Base-by-base conservation (phyloP, 1,140 invertebrate genomes). In the Carcinoscorpius rotundicauda region DNA sequence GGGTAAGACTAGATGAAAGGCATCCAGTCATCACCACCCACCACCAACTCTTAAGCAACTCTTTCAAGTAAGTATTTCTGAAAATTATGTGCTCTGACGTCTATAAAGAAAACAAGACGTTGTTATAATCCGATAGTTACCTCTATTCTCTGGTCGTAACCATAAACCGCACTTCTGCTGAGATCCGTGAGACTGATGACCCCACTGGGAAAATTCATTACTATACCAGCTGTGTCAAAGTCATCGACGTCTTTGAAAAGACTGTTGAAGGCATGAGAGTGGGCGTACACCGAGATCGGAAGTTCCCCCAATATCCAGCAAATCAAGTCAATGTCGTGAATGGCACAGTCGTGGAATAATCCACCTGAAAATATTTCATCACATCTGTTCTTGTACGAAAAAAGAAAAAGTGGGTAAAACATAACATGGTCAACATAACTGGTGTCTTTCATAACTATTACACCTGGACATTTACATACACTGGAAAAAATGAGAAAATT, bases 91-190 rank as follows among this genome's bases (percentile, higher is more conserved):
- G 11, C 11, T 29, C 9, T 3, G 4, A 57, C 9, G 49, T 50
- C 51, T 6, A 29, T 29, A 29, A 29, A 29, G 29, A 29, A 29
- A 29, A 29, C 29, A 29, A 29, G 29, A 2, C 2, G 29, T 29
- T 29, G 29, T 29, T 29, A 29, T 29, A 29, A 29, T 29, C 29
- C 29, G 29, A 4, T 5, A 56, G 64, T 64, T 66, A 83, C 84
- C 75, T 87, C 86, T 0, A 86, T 69, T 64, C 86, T 78, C 71
- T 87, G 86, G 68, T 88, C 86, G 66, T 88, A 87, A 3, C 86
- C 86, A 67, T 83, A 86, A 3, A 72, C 71, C 10, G 82, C 81
- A 72, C 80, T 79, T 10, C 86, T 76, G 51, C 83, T 85, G 51
- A 86, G 78, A 71, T 88, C 85, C 52, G 86, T 82, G 49, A 82